Percentiles rank a stretch among this genome's conserved stretches.
These are phyloP conservation scores for Alsophila aescularia DNA, from an alignment of 2,888 invertebrate genomes.

Conservation along the genomic window DNA sequence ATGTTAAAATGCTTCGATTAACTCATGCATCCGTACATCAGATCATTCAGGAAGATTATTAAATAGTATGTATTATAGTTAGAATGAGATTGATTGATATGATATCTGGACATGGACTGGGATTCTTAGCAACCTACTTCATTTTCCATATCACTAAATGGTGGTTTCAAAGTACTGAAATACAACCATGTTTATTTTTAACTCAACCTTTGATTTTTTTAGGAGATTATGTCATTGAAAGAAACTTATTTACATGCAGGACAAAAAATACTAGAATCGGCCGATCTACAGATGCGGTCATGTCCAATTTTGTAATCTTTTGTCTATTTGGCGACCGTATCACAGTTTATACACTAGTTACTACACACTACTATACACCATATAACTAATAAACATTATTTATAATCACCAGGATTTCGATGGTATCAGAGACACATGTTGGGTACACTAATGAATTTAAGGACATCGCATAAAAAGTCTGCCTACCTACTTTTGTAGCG, in stretches of 20 bases:
- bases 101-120: no score
- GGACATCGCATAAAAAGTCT: conserved; percentile 53
- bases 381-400: conserved; percentile 63
- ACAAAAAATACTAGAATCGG: background rate
- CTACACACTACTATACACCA: no score
- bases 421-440: conserved; percentile 78
- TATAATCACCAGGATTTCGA: conserved; percentile 62
- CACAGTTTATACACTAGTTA: conserved; percentile 5
- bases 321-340: conserved; percentile 42
- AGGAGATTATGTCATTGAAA: no score
- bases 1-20: conserved; percentile 23
- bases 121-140: no score
- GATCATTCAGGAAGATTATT: background rate
- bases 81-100: no score
- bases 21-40: conserved; percentile 19
- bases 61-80: no score
- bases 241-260: background rate
- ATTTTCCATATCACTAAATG: no score
- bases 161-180: no score
- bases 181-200: no score
- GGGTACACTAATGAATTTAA: conserved; percentile 70
- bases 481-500: conserved; percentile 28
- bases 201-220: no score
- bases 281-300: conserved; percentile 50
- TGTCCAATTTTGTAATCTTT: conserved; percentile 48